phyloP scores from a whole-genome alignment of 2,888 invertebrate species.

The Drosophila robusta region DNA sequence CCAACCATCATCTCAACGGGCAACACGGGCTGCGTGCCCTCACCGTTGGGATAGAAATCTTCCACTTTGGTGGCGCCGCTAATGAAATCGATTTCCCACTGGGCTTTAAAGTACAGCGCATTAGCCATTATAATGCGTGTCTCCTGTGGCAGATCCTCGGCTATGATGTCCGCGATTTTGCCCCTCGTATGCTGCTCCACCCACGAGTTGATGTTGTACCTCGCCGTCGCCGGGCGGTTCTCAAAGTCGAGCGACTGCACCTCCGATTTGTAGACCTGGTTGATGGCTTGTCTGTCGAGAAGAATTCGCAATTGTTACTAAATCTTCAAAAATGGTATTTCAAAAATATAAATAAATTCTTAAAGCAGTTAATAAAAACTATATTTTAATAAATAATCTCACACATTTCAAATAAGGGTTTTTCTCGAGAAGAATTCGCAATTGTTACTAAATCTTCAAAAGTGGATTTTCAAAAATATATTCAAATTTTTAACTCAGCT shows the following conservation, averaged over 20 bases:
- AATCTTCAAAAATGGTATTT: too few relatives aligned
- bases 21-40: slow-evolving; percentile 74
- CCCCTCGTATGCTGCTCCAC: slow-evolving; percentile 87
- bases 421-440: too few relatives aligned
- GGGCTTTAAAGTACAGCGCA: slow-evolving; percentile 87
- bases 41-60: slow-evolving; percentile 86
- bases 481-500: too few relatives aligned
- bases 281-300: slow-evolving; percentile 82
- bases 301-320: neutral
- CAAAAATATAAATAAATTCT: too few relatives aligned
- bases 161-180: slow-evolving; percentile 87
- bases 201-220: slow-evolving; percentile 87
- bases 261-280: slow-evolving; percentile 86
- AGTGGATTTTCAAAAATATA: too few relatives aligned
- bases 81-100: slow-evolving; percentile 89
- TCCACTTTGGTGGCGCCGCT: slow-evolving; percentile 84
- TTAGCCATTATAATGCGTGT: slow-evolving; percentile 88
- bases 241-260: slow-evolving; percentile 86
- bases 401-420: too few relatives aligned
- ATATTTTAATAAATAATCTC: too few relatives aligned
- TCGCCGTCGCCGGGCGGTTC: slow-evolving; percentile 82
- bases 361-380: too few relatives aligned
- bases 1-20: slow-evolving; percentile 88
- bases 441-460: too few relatives aligned
- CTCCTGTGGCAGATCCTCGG: slow-evolving; percentile 84